Evolutionary conservation across 2,113 vertebrate genomes (phyloP).

Genomic region (Sorex araneus): DNA sequence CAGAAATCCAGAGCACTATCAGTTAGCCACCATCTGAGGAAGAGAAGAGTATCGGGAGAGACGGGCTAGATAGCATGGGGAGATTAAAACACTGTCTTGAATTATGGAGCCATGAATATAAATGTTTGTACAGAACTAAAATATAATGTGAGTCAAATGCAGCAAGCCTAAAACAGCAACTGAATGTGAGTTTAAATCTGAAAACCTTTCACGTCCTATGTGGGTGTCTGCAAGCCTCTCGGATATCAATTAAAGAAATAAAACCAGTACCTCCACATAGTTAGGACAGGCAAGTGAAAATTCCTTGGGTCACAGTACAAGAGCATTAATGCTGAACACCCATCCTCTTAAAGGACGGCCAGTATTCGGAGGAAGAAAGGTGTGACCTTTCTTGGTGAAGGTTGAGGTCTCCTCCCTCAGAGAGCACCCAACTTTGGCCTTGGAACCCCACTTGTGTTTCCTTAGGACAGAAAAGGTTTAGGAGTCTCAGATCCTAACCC

Average conservation of each 20-base stretch:
- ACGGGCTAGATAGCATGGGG: not conserved
- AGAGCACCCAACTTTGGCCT: no score
- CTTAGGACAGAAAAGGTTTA: no score
- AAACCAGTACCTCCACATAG: not conserved
- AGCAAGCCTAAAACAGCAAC: constrained; percentile 28
- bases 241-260: not conserved
- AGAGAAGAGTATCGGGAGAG: not conserved
- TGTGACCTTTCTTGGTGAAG: not conserved
- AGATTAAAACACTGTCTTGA: not conserved
- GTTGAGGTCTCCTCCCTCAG: no score
- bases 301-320: not conserved
- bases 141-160: constrained; percentile 21
- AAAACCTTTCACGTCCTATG: not conserved
- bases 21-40: constrained; percentile 27
- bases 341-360: not conserved
- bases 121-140: constrained; percentile 41
- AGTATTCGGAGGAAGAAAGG: not conserved
- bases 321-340: not conserved
- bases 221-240: not conserved
- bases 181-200: constrained; percentile 15
- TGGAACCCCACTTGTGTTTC: no score
- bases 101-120: constrained; percentile 9
- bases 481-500: no score
- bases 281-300: not conserved
- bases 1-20: constrained; percentile 62